Conservation (phyloP, 2,888 invertebrate species). For the Lysandra coridon region DNA sequence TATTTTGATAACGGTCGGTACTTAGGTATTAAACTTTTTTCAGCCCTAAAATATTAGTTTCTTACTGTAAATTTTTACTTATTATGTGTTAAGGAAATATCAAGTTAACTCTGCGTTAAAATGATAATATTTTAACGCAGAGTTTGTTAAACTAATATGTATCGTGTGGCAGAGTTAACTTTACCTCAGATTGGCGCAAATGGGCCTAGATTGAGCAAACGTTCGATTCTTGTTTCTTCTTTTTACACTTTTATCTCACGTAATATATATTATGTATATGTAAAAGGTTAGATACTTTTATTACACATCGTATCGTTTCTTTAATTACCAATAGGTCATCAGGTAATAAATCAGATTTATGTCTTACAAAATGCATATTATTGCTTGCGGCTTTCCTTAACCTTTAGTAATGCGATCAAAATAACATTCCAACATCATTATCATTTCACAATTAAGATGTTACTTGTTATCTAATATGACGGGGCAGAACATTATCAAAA, state of each 20-base stretch:
- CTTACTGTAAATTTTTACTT: too few species aligned
- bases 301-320: background rate
- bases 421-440: background rate
- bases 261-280: background rate
- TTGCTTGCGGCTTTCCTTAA: constrained; percentile 12
- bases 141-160: too few species aligned
- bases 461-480: background rate
- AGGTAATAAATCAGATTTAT: background rate
- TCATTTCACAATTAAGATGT: constrained; percentile 10
- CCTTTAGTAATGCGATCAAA: background rate
- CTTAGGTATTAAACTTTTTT: too few species aligned
- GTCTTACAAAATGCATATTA: background rate
- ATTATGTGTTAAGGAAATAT: too few species aligned
- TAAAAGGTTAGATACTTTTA: background rate
- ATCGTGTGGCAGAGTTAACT: too few species aligned
- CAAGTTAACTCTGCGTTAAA: too few species aligned
- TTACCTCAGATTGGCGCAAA: too few species aligned
- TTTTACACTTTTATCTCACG: background rate
- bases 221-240: too few species aligned
- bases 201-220: too few species aligned
- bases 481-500: background rate
- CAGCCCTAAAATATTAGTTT: too few species aligned
- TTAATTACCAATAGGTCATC: background rate
- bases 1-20: too few species aligned
- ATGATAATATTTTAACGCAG: too few species aligned